phyloP scores from a whole-genome alignment of 2,888 invertebrate species.

The Ophion obscuratus region DNA sequence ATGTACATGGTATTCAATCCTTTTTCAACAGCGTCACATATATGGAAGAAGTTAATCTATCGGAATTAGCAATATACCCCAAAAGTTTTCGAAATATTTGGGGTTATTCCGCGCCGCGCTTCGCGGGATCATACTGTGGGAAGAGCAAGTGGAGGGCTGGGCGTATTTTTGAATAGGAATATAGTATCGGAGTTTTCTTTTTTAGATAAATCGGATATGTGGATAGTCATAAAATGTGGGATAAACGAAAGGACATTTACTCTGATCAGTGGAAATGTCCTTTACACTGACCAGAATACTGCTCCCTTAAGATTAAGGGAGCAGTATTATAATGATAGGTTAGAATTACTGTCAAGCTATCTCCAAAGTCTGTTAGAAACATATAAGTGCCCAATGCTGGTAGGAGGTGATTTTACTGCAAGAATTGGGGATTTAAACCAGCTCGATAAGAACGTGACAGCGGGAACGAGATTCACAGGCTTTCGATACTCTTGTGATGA shows the following conservation, averaged over 20 bases:
- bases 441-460: neutral
- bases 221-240: conserved; percentile 12
- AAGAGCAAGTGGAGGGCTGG: no score
- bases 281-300: no score
- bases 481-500: neutral
- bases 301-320: conserved; percentile 16
- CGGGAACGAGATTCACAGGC: neutral
- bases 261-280: conserved; percentile 21
- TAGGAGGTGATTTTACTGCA: conserved; percentile 25
- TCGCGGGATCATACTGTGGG: no score
- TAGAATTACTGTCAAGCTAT: neutral
- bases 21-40: no score
- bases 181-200: neutral
- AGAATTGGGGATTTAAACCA: conserved; percentile 26
- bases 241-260: neutral
- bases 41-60: no score
- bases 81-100: no score
- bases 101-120: no score
- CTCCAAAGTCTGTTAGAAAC: neutral
- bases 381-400: neutral
- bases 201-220: conserved; percentile 15
- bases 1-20: no score
- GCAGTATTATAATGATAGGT: conserved; percentile 9
- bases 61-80: no score
- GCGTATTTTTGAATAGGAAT: no score